These are phyloP conservation scores for Aurelia coerulea DNA, from an alignment of 30 jellyfish, hydroid and myxozoan species.

Conservation along the genomic window DNA sequence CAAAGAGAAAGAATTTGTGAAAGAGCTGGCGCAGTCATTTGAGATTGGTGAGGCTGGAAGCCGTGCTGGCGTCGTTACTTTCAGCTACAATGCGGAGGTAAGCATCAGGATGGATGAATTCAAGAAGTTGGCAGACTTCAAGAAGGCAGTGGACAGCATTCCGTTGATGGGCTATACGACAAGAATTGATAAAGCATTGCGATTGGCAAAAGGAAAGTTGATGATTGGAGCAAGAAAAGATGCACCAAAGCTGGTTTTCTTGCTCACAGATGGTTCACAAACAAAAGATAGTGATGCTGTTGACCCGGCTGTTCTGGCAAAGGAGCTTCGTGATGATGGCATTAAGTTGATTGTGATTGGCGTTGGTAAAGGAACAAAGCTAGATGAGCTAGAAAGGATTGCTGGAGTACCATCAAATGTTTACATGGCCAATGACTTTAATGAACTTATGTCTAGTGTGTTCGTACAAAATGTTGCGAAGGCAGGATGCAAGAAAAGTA, in stretches of 20 bases:
- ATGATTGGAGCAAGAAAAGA: constrained; percentile 87
- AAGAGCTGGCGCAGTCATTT: constrained; percentile 70
- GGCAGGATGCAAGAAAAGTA: constrained; percentile 69
- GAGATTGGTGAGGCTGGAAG: constrained; percentile 75
- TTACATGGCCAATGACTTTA: constrained; percentile 70
- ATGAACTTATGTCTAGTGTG: constrained; percentile 58
- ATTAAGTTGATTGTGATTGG: constrained; percentile 78
- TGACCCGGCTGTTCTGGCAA: constrained; percentile 76
- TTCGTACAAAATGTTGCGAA: constrained; percentile 54
- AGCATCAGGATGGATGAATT: constrained; percentile 74
- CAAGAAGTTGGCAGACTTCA: constrained; percentile 64
- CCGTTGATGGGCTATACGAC: constrained; percentile 92
- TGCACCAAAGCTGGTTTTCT: constrained; percentile 76
- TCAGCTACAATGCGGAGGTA: constrained; percentile 84
- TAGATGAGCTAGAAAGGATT: constrained; percentile 73
- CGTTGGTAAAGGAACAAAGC: constrained; percentile 71
- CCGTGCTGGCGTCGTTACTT: constrained; percentile 86
- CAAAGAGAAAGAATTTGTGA: constrained; percentile 89
- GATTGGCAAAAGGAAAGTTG: constrained; percentile 70
- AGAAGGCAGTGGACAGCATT: constrained; percentile 80
- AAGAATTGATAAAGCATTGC: constrained; percentile 92
- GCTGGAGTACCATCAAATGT: constrained; percentile 67
- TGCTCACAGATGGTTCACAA: constrained; percentile 93
- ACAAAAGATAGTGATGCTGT: constrained; percentile 82
- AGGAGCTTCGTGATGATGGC: constrained; percentile 73